Evolutionary conservation across 2,888 invertebrate genomes (phyloP), one percentile per base, ranked within the genome.

Genomic region (Tholera decimalis): DNA sequence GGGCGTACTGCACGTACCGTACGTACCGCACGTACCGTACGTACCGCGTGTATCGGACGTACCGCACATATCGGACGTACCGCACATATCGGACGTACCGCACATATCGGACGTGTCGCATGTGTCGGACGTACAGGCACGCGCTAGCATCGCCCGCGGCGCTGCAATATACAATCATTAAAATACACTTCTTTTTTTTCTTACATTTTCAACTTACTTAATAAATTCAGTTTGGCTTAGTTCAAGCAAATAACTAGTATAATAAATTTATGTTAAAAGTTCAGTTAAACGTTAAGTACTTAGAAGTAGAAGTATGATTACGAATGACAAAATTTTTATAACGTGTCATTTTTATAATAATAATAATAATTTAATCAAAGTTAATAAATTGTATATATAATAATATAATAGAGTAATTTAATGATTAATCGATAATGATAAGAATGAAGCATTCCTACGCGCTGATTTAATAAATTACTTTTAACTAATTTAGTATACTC

Each of bases 401-500:
- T 95, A 94, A 95, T 95, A 95, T 94, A 95, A 95, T 95, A 95
- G 95, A 95, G 91, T 95, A 95, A 94, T 95, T 95, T 93, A 95
- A 95, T 95, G 94, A 95, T 96, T 96, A 95, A 94, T 94, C 92
- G 89, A 93, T 95, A 95, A 95, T 95, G 94, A 95, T 96, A 95
- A 95, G 92, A 94, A 96, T 96, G 95, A 96, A 96, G 96, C 96
- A 93, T 95, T 93, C 91, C 95, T 95, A 96, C 95, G 93, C 93
- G 95, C 93, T 95, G 96, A 93, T 95, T 94, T 96, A 96, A 94
- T 95, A 94, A 96, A 96, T 96, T 96, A 96, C 95, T 95, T 96
- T 96, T 96, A 96, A 96, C 96, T 96, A 96, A 96, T 96, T 91
- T 96, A 96, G 96, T 96, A 96, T 96, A 96, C 96, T 96, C 91